phyloP scores from a whole-genome alignment of 2,888 invertebrate species.

The Erpobdella octoculata region DNA sequence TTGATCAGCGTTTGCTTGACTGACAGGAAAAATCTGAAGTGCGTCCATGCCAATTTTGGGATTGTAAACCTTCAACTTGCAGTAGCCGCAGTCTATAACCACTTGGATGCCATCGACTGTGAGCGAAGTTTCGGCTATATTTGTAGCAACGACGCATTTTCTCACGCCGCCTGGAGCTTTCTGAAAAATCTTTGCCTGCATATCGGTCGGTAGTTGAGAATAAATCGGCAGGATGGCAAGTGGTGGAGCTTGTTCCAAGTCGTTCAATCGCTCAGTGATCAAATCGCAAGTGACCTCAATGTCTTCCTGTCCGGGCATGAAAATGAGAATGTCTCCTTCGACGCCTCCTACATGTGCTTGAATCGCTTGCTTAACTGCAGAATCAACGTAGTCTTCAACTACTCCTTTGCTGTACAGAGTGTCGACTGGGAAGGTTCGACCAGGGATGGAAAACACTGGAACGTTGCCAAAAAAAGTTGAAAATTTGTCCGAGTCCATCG shows the following conservation, averaged over 20 bases:
- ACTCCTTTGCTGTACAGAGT: conserved; percentile 81
- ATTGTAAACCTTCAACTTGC: conserved; percentile 92
- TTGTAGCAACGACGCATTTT: conserved; percentile 97
- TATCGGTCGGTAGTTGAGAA: conserved; percentile 91
- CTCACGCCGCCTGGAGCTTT: conserved; percentile 84
- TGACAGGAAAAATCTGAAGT: conserved; percentile 88
- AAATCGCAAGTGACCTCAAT: conserved; percentile 79
- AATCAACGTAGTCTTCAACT: conserved; percentile 96
- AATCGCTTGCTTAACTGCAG: conserved; percentile 89
- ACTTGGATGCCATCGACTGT: conserved; percentile 71
- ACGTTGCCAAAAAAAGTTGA: conserved; percentile 98
- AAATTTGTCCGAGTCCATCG: conserved; percentile 97
- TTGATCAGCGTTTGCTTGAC: conserved; percentile 90
- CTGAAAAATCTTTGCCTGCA: conserved; percentile 98
- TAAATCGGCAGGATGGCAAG: conserved; percentile 93
- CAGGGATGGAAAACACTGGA: conserved; percentile 90
- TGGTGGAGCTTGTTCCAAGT: conserved; percentile 86
- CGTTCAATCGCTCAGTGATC: conserved; percentile 71
- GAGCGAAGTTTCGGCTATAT: conserved; percentile 80
- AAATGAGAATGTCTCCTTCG: conserved; percentile 86
- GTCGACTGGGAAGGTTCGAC: conserved; percentile 95
- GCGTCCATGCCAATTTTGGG: conserved; percentile 97
- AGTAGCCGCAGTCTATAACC: conserved; percentile 95
- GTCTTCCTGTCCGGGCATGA: conserved; percentile 99
- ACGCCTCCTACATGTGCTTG: conserved; percentile 88